Conservation (phyloP, 2,888 invertebrate genomes). For the Eupithecia inturbata region DNA sequence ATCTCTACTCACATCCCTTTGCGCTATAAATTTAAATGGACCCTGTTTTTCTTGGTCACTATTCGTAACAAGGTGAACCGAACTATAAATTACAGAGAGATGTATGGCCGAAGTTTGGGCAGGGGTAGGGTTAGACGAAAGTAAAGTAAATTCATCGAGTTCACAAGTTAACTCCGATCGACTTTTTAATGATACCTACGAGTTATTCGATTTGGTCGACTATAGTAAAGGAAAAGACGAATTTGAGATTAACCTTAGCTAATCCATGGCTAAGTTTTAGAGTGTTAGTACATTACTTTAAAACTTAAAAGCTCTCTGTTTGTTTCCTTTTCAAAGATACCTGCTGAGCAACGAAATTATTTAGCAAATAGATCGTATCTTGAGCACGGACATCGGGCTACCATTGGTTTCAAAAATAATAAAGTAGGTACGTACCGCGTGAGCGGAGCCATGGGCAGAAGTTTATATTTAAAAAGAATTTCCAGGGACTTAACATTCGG, state of each 20-base stretch:
- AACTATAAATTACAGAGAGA: slow-evolving; percentile 10
- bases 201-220: slow-evolving; percentile 1
- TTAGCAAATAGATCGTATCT: not conserved
- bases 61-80: slow-evolving; percentile 9
- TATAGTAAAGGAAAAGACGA: not conserved
- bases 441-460: not conserved
- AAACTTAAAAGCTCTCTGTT: not conserved
- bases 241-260: not conserved
- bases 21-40: slow-evolving; percentile 13
- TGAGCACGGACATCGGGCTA: not conserved
- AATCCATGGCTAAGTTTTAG: not conserved
- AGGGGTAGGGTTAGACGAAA: not conserved
- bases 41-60: slow-evolving; percentile 12
- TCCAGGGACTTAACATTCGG: not conserved
- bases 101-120: slow-evolving; percentile 4
- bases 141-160: slow-evolving; percentile 6
- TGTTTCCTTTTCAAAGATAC: not conserved
- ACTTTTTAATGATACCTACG: slow-evolving; percentile 4
- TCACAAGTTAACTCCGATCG: slow-evolving; percentile 7
- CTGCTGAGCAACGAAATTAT: not conserved
- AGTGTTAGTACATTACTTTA: not conserved
- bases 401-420: not conserved
- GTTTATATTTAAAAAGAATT: not conserved
- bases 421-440: not conserved
- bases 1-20: slow-evolving; percentile 11